These are phyloP conservation scores for Catharus ustulatus DNA, from an alignment of 2,797 vertebrate species.

Conservation along the genomic window DNA sequence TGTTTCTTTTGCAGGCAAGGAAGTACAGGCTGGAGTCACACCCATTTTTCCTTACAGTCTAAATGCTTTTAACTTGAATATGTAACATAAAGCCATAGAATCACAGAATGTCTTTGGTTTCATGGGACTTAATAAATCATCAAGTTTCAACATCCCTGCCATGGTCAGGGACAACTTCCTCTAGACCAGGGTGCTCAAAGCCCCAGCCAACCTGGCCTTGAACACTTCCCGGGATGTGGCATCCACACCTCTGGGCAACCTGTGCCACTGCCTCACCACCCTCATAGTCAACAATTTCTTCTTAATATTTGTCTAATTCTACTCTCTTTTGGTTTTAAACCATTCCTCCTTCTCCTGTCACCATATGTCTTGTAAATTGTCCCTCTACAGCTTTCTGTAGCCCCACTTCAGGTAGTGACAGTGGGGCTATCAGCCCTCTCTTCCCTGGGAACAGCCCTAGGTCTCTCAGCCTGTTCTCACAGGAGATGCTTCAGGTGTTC, in stretches of 20 bases:
- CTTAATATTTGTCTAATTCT: neutral
- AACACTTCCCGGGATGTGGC: neutral
- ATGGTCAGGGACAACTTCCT: neutral
- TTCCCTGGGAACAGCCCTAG: neutral
- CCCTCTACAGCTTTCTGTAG: neutral
- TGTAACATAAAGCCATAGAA: rapidly evolving
- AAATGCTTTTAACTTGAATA: neutral
- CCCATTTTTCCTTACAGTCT: neutral
- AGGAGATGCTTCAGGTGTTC: neutral
- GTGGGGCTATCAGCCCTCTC: neutral
- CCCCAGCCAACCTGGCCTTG: neutral
- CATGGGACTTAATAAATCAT: neutral
- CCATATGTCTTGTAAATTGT: neutral
- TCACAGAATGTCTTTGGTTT: neutral
- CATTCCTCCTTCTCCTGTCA: neutral
- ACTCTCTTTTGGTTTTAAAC: neutral
- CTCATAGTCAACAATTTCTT: neutral
- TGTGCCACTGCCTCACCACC: neutral
- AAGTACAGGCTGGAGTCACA: neutral
- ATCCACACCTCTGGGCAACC: neutral
- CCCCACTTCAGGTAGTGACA: neutral
- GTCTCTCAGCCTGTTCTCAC: neutral
- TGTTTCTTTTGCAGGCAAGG: neutral
- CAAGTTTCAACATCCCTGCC: neutral
- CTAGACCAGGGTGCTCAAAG: neutral